Percentiles rank a stretch among this genome's conserved stretches.
Conservation (phyloP, 2,113 vertebrate species). For the Calyptommatus sinebrachiatus region DNA sequence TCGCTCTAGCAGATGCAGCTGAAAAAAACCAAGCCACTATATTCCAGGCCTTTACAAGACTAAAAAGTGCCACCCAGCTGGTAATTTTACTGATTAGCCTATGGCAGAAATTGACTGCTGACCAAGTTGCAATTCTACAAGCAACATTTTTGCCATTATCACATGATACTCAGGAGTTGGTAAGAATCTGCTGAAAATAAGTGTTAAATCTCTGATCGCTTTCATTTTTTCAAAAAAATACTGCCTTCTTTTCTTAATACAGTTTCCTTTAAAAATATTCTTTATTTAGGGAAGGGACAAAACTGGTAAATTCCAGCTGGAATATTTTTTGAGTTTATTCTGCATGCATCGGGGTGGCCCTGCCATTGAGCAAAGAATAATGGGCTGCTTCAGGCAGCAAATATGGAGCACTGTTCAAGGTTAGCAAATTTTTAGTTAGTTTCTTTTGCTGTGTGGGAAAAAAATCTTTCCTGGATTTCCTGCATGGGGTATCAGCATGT, state of each 20-base stretch:
- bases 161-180: slow-evolving; percentile 87
- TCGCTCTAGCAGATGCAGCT: slow-evolving; percentile 86
- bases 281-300: slow-evolving; percentile 13
- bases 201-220: neutral
- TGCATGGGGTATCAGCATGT: neutral
- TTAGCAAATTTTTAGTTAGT: neutral
- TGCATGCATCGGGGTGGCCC: neutral
- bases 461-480: neutral
- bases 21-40: slow-evolving; percentile 82
- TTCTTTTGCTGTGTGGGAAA: neutral
- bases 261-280: slow-evolving; percentile 35
- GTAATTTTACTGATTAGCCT: slow-evolving; percentile 85
- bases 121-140: slow-evolving; percentile 86
- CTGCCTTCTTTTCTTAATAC: neutral
- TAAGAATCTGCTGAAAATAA: slow-evolving; percentile 58
- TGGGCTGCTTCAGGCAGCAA: neutral
- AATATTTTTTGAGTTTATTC: neutral
- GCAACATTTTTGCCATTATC: slow-evolving; percentile 86
- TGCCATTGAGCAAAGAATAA: neutral
- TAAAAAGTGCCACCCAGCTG: slow-evolving; percentile 86
- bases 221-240: neutral
- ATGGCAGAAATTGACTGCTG: slow-evolving; percentile 84
- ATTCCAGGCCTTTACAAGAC: slow-evolving; percentile 79
- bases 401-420: neutral
- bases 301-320: slow-evolving; percentile 1